Evolutionary conservation across 2,113 vertebrate species (phyloP).

Genomic region (Puntigrus tetrazona): DNA sequence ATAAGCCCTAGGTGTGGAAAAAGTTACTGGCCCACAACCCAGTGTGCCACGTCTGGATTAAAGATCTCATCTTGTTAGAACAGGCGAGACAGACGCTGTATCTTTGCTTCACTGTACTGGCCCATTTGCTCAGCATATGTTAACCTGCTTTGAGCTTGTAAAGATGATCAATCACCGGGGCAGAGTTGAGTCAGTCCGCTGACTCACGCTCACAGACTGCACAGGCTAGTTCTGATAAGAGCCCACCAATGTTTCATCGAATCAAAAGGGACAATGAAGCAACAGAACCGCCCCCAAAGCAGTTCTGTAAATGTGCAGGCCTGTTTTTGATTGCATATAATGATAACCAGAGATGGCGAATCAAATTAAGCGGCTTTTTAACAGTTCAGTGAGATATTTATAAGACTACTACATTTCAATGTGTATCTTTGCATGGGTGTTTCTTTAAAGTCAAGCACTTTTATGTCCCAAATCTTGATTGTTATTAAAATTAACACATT

Average conservation of each 20-base stretch:
- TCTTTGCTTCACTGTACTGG: not conserved
- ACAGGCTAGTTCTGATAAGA: conserved; percentile 24
- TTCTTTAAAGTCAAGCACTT: not conserved
- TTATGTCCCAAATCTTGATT: not conserved
- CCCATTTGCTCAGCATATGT: conserved; percentile 38
- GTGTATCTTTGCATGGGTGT: not conserved
- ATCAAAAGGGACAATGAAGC: not conserved
- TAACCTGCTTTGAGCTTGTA: conserved; percentile 37
- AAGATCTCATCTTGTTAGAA: conserved; percentile 16
- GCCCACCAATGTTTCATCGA: conserved; percentile 34
- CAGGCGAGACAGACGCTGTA: conserved; percentile 3
- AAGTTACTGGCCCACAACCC: not conserved
- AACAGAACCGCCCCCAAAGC: not conserved
- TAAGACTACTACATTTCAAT: not conserved
- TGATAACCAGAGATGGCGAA: not conserved
- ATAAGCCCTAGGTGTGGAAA: not conserved
- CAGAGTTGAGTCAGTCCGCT: conserved; percentile 30
- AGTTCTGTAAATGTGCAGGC: conserved; percentile 17
- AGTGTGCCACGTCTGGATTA: not conserved
- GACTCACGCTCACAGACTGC: conserved; percentile 39
- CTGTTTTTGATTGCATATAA: conserved; percentile 18
- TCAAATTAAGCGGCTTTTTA: conserved; percentile 4
- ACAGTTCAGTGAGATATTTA: not conserved
- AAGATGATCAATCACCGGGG: conserved; percentile 15
- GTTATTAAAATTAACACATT: not conserved